Percentiles rank a stretch among this genome's conserved stretches.
These are phyloP conservation scores for Mythimna pallens DNA, from an alignment of 2,888 invertebrate species.

Conservation along the genomic window DNA sequence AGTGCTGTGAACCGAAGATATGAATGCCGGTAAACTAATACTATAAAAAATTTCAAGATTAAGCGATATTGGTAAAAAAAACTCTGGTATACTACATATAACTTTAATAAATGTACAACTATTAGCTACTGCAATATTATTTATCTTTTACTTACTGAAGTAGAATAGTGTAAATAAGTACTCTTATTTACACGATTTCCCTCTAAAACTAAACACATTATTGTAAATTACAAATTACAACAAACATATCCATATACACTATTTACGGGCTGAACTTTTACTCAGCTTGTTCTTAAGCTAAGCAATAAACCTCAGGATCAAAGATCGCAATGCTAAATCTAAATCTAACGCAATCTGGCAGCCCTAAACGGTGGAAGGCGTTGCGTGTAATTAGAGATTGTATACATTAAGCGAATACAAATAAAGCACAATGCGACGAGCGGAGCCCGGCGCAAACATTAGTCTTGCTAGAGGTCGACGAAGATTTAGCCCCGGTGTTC, in stretches of 20 bases:
- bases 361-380: slow-evolving; percentile 83
- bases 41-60: no score
- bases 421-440: slow-evolving; percentile 88
- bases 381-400: slow-evolving; percentile 91
- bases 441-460: slow-evolving; percentile 84
- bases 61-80: no score
- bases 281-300: slow-evolving; percentile 19
- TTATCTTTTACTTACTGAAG: neutral
- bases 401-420: slow-evolving; percentile 90
- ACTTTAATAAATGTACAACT: neutral
- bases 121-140: neutral
- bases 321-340: slow-evolving; percentile 58
- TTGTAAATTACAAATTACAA: slow-evolving; percentile 8
- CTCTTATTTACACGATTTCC: neutral
- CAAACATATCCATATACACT: slow-evolving; percentile 7
- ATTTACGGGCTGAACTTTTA: slow-evolving; percentile 22
- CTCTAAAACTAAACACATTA: neutral
- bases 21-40: no score
- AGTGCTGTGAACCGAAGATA: no score
- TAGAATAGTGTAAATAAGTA: no score
- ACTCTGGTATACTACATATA: no score
- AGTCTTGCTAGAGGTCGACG: slow-evolving; percentile 84
- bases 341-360: slow-evolving; percentile 67
- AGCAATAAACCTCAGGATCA: slow-evolving; percentile 53
- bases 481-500: slow-evolving; percentile 79